Evolutionary conservation across 2,797 vertebrate genomes (phyloP).

Genomic region (Urocyon cinereoargenteus): DNA sequence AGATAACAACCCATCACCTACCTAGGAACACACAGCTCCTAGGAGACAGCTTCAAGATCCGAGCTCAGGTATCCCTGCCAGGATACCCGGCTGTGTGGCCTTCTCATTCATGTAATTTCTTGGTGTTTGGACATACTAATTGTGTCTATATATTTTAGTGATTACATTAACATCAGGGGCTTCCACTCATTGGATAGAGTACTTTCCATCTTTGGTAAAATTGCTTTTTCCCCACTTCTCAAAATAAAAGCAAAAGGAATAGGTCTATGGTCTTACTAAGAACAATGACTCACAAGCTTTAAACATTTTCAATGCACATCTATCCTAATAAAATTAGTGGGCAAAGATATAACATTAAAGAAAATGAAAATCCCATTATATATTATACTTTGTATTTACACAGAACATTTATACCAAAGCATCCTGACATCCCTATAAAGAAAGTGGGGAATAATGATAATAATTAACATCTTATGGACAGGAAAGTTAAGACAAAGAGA

Average conservation of each 20-base stretch:
- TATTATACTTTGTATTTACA: not conserved
- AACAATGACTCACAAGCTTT: not conserved
- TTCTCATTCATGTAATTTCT: not conserved
- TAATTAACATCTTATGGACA: not conserved
- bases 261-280: not conserved
- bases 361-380: not conserved
- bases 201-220: not conserved
- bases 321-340: not conserved
- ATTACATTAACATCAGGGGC: not conserved
- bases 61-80: not conserved
- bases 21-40: not conserved
- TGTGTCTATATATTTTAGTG: not conserved
- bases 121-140: not conserved
- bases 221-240: not conserved
- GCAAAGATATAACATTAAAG: not conserved
- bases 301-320: not conserved
- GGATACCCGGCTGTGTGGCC: not conserved
- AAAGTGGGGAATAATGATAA: not conserved
- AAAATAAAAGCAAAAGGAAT: slow-evolving; percentile 15
- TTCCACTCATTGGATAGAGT: not conserved
- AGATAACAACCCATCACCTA: not conserved
- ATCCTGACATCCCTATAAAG: not conserved
- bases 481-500: slow-evolving; percentile 12
- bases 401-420: not conserved
- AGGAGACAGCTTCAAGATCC: not conserved